Percentiles rank a stretch among this genome's conserved stretches.
phyloP scores from a whole-genome alignment of 2,113 vertebrate genomes.

The Polypterus bichir region DNA sequence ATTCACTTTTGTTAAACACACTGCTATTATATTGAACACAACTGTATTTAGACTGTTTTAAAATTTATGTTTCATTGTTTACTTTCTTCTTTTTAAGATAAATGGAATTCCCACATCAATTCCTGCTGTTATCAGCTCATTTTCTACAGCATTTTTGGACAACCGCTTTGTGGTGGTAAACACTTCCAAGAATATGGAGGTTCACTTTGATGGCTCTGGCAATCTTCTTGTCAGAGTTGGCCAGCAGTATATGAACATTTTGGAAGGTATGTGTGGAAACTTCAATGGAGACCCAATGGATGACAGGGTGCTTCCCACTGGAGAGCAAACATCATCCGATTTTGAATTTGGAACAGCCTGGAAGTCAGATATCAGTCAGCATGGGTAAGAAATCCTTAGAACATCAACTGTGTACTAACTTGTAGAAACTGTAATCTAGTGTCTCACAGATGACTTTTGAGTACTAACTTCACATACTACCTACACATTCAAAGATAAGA shows the following conservation, averaged over 20 bases:
- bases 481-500: no score
- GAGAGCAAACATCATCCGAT: conserved; percentile 31
- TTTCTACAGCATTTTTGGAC: conserved; percentile 22
- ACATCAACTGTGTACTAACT: not conserved
- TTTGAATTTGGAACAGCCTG: conserved; percentile 40
- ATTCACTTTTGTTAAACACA: no score
- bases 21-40: no score
- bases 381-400: conserved; percentile 27
- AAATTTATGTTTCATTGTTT: not conserved
- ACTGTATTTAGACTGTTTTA: not conserved
- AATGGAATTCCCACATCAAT: conserved; percentile 21
- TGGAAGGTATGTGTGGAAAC: conserved; percentile 46
- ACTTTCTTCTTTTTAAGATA: conserved; percentile 23
- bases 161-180: conserved; percentile 26
- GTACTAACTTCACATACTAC: no score
- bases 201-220: conserved; percentile 33
- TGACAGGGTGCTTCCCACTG: conserved; percentile 39
- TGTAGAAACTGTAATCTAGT: no score
- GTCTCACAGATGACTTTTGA: no score
- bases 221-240: conserved; percentile 30
- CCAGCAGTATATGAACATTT: conserved; percentile 9
- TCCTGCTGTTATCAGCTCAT: conserved; percentile 11
- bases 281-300: conserved; percentile 36
- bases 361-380: conserved; percentile 29
- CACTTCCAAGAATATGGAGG: conserved; percentile 21